Evolutionary conservation across 2,888 invertebrate species (phyloP).

Genomic region (Danaus chrysippus): DNA sequence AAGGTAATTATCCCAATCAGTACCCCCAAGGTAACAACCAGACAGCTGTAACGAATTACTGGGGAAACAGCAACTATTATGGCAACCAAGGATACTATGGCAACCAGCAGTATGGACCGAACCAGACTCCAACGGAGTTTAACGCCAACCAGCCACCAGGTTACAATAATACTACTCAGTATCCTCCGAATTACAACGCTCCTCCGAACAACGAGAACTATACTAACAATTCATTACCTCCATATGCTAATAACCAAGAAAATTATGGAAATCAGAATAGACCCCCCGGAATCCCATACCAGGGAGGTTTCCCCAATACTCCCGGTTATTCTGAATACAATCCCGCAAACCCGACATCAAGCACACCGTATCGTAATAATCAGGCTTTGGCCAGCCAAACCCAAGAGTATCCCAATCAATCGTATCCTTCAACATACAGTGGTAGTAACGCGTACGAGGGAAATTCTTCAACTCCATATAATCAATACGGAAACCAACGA

Average conservation of each 20-base stretch:
- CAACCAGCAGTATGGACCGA: constrained; percentile 60
- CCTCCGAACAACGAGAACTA: constrained; percentile 51
- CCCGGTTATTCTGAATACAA: constrained; percentile 59
- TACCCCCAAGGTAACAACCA: constrained; percentile 55
- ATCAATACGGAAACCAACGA: constrained; percentile 55
- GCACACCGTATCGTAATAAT: constrained; percentile 41
- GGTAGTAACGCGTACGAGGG: constrained; percentile 48
- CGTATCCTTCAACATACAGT: constrained; percentile 51
- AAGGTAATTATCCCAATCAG: constrained; percentile 23
- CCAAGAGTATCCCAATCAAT: constrained; percentile 52
- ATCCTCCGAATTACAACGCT: constrained; percentile 56
- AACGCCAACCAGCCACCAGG: constrained; percentile 49
- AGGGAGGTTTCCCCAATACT: constrained; percentile 43
- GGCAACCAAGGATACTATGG: constrained; percentile 65
- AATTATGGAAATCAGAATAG: constrained; percentile 55
- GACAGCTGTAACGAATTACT: constrained; percentile 46
- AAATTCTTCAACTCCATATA: constrained; percentile 48
- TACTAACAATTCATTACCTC: constrained; percentile 52
- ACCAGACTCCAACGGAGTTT: constrained; percentile 56
- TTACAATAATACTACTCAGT: constrained; percentile 54
- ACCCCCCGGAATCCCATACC: constrained; percentile 57
- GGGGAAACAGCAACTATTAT: constrained; percentile 66
- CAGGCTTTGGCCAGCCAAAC: constrained; percentile 34
- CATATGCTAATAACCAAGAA: constrained; percentile 57
- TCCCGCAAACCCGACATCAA: constrained; percentile 42